Evolutionary conservation across 2,888 invertebrate species (phyloP).

Genomic region (Timandra comae): DNA sequence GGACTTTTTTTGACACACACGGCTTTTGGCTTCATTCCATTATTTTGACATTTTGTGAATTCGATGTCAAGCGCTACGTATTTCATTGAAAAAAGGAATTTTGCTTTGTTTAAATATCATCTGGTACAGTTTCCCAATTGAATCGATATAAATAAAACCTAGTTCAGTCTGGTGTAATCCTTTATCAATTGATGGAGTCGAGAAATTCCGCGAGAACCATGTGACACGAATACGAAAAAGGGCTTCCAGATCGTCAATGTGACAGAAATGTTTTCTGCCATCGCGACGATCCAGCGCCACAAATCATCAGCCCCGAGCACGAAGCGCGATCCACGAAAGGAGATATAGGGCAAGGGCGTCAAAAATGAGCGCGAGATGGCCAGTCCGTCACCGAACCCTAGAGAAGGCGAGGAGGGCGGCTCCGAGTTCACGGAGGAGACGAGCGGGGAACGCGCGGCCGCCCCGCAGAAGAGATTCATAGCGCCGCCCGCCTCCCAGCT

Average conservation of each 20-base stretch:
- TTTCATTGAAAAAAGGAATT: constrained; percentile 62
- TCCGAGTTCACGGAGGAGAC: constrained; percentile 64
- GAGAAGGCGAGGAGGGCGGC: constrained; percentile 69
- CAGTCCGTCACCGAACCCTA: constrained; percentile 75
- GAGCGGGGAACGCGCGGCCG: constrained; percentile 64
- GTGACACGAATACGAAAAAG: constrained; percentile 77
- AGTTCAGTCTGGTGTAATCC: constrained; percentile 27
- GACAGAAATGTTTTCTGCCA: constrained; percentile 77
- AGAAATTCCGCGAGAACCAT: constrained; percentile 70
- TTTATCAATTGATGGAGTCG: constrained; percentile 36
- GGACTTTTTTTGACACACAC: constrained; percentile 74
- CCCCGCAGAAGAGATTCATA: constrained; percentile 73
- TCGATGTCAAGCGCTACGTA: constrained; percentile 76
- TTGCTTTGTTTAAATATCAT: constrained; percentile 45
- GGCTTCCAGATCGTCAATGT: constrained; percentile 75
- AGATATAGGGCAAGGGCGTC: constrained; percentile 66
- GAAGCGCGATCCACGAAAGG: constrained; percentile 59
- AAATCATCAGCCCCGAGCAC: constrained; percentile 53
- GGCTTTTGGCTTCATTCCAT: constrained; percentile 73
- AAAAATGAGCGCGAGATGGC: constrained; percentile 77
- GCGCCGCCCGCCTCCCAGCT: constrained; percentile 65
- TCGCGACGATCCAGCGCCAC: constrained; percentile 65
- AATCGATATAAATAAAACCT: constrained; percentile 33
- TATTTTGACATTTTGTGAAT: constrained; percentile 77
- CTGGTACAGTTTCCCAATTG: constrained; percentile 43